Base-by-base conservation (phyloP, 2,113 vertebrate genomes). In the Brachypodius melanocephalos region DNA sequence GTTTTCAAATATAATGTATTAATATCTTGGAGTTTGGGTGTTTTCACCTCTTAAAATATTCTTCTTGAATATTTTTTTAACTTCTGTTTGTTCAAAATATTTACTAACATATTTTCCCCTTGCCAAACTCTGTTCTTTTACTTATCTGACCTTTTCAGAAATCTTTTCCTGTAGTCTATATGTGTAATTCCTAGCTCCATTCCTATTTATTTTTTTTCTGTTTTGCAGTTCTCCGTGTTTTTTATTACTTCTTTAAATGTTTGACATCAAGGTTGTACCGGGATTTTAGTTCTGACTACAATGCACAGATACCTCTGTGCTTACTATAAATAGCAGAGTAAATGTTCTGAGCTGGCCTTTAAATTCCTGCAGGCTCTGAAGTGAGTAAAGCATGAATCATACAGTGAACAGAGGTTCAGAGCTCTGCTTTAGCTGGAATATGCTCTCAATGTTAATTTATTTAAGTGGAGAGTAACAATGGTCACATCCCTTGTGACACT, bases 301-400 rank as follows among this genome's bases (percentile, higher is more conserved):
- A 74, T 78, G 67, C n/a, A 61, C 61, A 68, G 62, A 67, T 63
- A 91, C 17, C 71, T 89, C 74, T 85, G 22, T 57, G 36, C 55
- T 65, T 82, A 52, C 54, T 81, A 88, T 75, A 91, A 85, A 87
- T 85, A 91, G 82, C 67, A 79, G 18, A 19, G 6, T 68, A 91
- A 89, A 76, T 85, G 26, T 93, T 96, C 69, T 75, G 34, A 95
- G 85, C 52, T 76, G 62, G n/a, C 62, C 81, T 93, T 93, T 85
- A 75, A 78, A 89, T 82, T 90, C 49, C 78, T 72, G 22, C 57
- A 78, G 66, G 54, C 62, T 79, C 31, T 9, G 3, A 78, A 85
- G 32, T 67, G 81, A 85, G 36, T 87, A 65, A 93, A 91, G 42
- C 4, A 2, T 91, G 81, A 94, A 20, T 95, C 74, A 88, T 52